phyloP scores from a whole-genome alignment of 2,113 vertebrate genomes.

The Sprattus sprattus region DNA sequence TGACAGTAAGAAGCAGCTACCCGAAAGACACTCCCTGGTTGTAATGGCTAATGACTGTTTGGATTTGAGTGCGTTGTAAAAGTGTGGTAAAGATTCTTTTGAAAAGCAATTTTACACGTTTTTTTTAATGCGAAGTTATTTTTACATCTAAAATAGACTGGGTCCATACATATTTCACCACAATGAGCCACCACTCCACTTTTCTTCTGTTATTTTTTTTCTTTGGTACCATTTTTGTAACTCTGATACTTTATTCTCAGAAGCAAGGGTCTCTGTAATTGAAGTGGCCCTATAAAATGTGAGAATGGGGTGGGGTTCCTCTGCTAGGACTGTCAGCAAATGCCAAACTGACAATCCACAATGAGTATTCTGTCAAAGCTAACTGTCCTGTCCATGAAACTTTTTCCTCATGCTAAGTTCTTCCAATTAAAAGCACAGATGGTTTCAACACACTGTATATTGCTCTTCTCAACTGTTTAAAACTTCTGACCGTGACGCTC shows the following conservation, averaged over 20 bases:
- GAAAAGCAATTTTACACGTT: not conserved
- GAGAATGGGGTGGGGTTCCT: not conserved
- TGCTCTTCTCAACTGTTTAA: slow-evolving; percentile 10
- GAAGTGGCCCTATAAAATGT: not conserved
- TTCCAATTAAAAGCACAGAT: slow-evolving; percentile 15
- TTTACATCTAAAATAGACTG: not conserved
- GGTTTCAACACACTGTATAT: slow-evolving; percentile 2
- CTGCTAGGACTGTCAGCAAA: not conserved
- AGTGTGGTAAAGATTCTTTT: not conserved
- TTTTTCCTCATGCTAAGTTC: not conserved
- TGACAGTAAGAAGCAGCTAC: not conserved
- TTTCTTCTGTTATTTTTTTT: not conserved
- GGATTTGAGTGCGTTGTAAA: not conserved
- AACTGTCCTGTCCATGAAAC: not conserved
- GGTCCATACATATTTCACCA: not conserved
- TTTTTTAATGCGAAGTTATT: not conserved
- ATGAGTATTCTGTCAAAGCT: not conserved
- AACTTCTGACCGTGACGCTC: slow-evolving; percentile 19
- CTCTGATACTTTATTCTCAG: not conserved
- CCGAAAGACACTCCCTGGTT: not conserved
- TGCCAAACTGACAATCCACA: not conserved
- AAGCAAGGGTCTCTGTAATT: not conserved
- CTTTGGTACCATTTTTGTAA: not conserved
- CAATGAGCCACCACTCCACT: not conserved
- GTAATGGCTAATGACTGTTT: not conserved